Conservation (phyloP, 2,888 invertebrate genomes). For the Ditula angustiorana region DNA sequence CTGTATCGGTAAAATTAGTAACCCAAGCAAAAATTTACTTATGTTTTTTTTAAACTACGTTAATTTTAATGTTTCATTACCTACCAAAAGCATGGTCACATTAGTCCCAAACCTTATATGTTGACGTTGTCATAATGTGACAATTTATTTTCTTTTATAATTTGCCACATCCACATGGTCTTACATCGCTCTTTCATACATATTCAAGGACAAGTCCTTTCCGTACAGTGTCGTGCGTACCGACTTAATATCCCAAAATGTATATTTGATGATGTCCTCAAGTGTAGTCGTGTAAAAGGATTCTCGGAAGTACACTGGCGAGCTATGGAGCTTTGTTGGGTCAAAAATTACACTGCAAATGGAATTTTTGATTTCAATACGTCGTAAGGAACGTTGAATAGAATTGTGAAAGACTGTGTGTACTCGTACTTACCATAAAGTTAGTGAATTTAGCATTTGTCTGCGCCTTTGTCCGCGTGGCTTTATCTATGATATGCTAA, state of each 20-base stretch:
- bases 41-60: too few species aligned
- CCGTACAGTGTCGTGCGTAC: conserved; percentile 53
- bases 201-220: conserved; percentile 64
- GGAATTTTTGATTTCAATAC: conserved; percentile 1
- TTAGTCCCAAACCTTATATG: too few species aligned
- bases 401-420: not conserved
- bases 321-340: conserved; percentile 6
- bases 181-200: conserved; percentile 54
- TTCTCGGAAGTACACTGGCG: conserved; percentile 48
- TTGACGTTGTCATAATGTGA: too few species aligned
- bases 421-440: too few species aligned
- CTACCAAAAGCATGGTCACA: too few species aligned
- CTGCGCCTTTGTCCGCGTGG: too few species aligned
- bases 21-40: too few species aligned
- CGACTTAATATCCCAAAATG: conserved; percentile 73
- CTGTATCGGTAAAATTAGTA: too few species aligned
- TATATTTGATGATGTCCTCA: conserved; percentile 78
- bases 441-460: too few species aligned
- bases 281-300: conserved; percentile 56
- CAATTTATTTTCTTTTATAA: too few species aligned
- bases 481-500: too few species aligned
- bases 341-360: conserved; percentile 1
- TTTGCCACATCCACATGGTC: conserved; percentile 23
- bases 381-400: not conserved
- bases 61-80: too few species aligned